Evolutionary conservation across 1,140 invertebrate genomes (phyloP).

Genomic region (Eciton burchellii): DNA sequence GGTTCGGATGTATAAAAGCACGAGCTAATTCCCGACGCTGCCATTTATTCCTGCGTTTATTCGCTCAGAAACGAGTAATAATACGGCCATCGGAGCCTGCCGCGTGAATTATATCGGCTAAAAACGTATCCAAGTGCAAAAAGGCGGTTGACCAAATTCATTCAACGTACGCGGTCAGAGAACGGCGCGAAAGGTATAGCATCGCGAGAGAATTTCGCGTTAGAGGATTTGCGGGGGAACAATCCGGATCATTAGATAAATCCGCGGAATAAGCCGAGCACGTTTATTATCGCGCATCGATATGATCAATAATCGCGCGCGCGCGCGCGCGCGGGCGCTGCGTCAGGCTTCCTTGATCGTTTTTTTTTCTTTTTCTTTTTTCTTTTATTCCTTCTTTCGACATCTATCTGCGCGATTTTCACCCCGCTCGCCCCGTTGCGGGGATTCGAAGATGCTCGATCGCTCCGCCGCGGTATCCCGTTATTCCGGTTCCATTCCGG

Average conservation of each 20-base stretch:
- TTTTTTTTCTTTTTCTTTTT: too few relatives aligned
- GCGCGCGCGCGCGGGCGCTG: too few relatives aligned
- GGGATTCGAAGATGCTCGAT: background rate
- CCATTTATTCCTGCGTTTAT: slow-evolving; percentile 34
- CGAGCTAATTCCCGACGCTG: slow-evolving; percentile 47
- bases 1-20: slow-evolving; percentile 40
- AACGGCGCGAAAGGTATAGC: background rate
- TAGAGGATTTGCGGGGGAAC: too few relatives aligned
- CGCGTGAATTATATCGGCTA: background rate
- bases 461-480: background rate
- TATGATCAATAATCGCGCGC: too few relatives aligned
- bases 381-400: too few relatives aligned
- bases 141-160: slow-evolving; percentile 5
- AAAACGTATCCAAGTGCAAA: slow-evolving; percentile 23
- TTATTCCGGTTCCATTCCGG: too few relatives aligned
- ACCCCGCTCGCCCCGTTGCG: background rate
- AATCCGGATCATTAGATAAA: too few relatives aligned
- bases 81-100: background rate
- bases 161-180: background rate
- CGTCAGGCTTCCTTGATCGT: background rate
- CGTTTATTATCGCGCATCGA: too few relatives aligned
- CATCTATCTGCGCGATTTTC: background rate
- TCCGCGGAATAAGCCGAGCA: too few relatives aligned
- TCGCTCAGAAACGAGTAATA: slow-evolving; percentile 17
- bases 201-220: too few relatives aligned